phyloP scores from a whole-genome alignment of 1,140 invertebrate genomes.

The Megalonaias nervosa region DNA sequence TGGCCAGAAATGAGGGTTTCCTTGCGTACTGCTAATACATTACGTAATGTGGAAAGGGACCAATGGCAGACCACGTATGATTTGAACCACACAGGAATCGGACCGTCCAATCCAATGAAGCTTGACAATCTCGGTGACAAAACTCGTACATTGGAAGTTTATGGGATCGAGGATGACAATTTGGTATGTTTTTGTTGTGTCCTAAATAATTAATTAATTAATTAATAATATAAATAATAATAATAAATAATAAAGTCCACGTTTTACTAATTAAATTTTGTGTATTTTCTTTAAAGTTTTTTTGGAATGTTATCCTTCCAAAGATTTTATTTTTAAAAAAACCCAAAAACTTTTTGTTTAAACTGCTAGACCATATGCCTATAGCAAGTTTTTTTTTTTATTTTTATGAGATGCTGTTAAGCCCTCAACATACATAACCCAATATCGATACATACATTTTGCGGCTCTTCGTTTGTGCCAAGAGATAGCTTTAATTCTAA shows the following conservation, averaged over 20 bases:
- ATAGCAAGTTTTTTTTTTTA: too few relatives aligned
- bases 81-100: constrained; percentile 62
- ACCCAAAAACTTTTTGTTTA: too few relatives aligned
- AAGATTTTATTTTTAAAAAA: too few relatives aligned
- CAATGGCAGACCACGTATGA: constrained; percentile 66
- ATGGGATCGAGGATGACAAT: constrained; percentile 57
- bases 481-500: too few relatives aligned
- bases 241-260: background rate
- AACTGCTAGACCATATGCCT: background rate
- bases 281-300: background rate
- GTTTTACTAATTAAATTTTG: background rate
- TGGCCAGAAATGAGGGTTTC: constrained; percentile 43
- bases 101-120: constrained; percentile 60
- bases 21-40: constrained; percentile 51
- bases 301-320: background rate
- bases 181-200: constrained; percentile 47
- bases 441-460: too few relatives aligned
- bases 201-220: background rate
- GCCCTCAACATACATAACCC: too few relatives aligned
- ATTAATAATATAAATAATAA: background rate
- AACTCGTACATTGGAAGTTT: constrained; percentile 33
- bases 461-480: too few relatives aligned
- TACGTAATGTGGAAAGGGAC: constrained; percentile 66
- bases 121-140: constrained; percentile 67
- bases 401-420: too few relatives aligned